These are phyloP conservation scores for Pituophis catenifer DNA, from an alignment of 2,113 vertebrate species.

Conservation along the genomic window DNA sequence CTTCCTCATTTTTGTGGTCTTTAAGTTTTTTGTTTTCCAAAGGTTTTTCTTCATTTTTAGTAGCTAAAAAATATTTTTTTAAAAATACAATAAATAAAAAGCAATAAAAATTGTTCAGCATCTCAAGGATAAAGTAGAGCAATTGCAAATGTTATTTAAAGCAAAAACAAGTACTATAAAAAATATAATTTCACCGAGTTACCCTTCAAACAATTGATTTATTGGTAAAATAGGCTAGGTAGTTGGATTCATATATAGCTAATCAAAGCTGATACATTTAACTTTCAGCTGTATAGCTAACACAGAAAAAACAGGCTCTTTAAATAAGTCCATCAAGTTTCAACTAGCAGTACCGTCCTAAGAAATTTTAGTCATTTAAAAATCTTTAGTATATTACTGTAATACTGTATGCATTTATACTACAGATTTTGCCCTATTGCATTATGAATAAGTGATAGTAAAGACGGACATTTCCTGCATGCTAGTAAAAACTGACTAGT, in stretches of 20 bases:
- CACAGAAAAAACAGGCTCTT: not conserved
- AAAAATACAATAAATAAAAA: not conserved
- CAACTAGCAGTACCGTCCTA: not conserved
- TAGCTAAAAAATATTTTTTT: conserved; percentile 36
- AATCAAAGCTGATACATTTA: not conserved
- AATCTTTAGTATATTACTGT: not conserved
- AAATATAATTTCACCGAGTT: not conserved
- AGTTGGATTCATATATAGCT: not conserved
- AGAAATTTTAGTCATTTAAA: not conserved
- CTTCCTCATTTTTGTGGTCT: conserved; percentile 71
- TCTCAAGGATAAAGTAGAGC: not conserved
- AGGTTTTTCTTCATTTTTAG: conserved; percentile 65
- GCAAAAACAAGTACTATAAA: not conserved
- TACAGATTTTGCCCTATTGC: not conserved
- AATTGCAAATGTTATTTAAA: not conserved
- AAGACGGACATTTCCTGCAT: not conserved
- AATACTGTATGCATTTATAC: not conserved
- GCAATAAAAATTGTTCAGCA: not conserved
- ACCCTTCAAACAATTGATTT: not conserved
- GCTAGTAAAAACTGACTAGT: not conserved
- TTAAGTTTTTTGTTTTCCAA: conserved; percentile 75
- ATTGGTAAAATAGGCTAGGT: not conserved
- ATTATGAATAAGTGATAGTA: no score
- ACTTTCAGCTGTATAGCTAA: not conserved
- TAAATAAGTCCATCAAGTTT: not conserved